Base-by-base conservation (phyloP, 2,113 vertebrate genomes). In the Zosterops lateralis region DNA sequence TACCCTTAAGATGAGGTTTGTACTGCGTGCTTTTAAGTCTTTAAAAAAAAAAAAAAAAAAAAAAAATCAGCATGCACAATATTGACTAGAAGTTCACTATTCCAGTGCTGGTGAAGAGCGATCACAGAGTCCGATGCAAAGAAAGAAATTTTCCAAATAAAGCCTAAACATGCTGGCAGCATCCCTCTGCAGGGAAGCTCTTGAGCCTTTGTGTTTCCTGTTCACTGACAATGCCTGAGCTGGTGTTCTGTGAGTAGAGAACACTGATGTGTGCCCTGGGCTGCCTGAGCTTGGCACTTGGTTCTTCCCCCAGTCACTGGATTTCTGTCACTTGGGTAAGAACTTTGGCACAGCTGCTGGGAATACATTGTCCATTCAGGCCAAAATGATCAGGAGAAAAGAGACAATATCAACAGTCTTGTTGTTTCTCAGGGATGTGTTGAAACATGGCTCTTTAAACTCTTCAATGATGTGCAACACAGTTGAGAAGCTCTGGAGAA, bases 401-500 rank as follows among this genome's bases (percentile, higher is more conserved):
- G 24, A 84, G 31, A 53, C 11, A 32, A 7, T 47, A 51, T 48
- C 34, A 68, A 28, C 8, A 45, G 7, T 20, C 10, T 50, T 50
- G 3, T 44, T 91, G 28, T 65, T 65, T 85, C 67, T 82, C 25
- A 76, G 45, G 24, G 8, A 14, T 73, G 4, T 29, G 26, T 40
- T 84, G 71, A 74, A 91, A 73, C 6, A 14, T 3, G 20, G 7
- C 15, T 76, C 15, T 80, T 81, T 26, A 58, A 86, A 84, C 24
- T 32, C 40, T 51, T 19, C 21, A 29, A 0, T 13, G 40, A 25
- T 44, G 22, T 60, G 7, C 38, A 71, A 16, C 14, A 74, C 51
- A 75, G 12, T 3, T n/a, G 58, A 92, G 77, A 87, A 54, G 9
- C 61, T 89, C 70, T 86, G 57, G 77, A 87, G 81, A 75, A 15